Evolutionary conservation across 2,113 vertebrate genomes (phyloP), one percentile per base, ranked within the genome.

Genomic region (Saccopteryx bilineata): DNA sequence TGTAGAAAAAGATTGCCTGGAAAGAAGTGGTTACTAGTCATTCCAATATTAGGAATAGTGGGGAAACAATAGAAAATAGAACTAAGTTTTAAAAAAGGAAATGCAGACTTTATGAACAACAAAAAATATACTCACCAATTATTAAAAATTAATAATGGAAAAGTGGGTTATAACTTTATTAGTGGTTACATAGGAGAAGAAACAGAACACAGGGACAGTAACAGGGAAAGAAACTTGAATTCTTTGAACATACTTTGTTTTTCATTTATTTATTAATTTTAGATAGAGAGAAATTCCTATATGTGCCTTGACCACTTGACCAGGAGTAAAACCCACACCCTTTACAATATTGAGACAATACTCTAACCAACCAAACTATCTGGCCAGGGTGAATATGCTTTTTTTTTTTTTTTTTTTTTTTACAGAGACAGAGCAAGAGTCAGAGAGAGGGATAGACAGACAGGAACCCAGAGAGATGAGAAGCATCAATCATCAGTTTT

Each of bases 61-160:
- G 26, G 26, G 4, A 83, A 72, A 39, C 5, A 96, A 68, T 5
- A 72, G 60, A 50, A 68, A 46, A 87, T 68, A 56, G 39, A 39
- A 46, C 17, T 12, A 68, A 56, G 2, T 87, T 17, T 61, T 58
- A 85, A 80, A 39, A 92, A 95, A 84, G 28, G 5, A 72, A 69
- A 26, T 85, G 5, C 8, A 90, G 46, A 28, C 2, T 80, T 93
- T 10, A 15, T 80, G 8, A 46, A 84, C 4, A 39, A 13, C 23
- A 66, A 58, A 50, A 84, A 50, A 50, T 33, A 82, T 76, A 74
- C 4, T 65, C 8, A 80, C 56, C 54, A 83, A 82, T 75, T 11
- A 93, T 58, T n/a, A 90, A 90, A 91, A 50, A 71, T 19, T 83
- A 87, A 63, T 48, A 88, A 71, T 56, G 24, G 10, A 86, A 92